Evolutionary conservation across 2,113 vertebrate species (phyloP).

Genomic region (Dicaeum eximium): DNA sequence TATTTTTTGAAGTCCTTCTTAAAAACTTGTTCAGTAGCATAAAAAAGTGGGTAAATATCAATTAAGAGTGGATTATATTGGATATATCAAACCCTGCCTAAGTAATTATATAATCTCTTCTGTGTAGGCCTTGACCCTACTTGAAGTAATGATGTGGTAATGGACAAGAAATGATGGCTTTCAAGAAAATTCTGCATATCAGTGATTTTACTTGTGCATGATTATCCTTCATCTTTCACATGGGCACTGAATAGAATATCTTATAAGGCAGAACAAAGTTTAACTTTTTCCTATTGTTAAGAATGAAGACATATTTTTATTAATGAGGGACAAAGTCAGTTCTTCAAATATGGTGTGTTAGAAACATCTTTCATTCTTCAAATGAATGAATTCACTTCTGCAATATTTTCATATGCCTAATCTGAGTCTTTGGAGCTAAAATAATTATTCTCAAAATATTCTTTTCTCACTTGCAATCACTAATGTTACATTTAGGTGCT

Average conservation of each 20-base stretch:
- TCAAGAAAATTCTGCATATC: not conserved
- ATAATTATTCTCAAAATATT: not conserved
- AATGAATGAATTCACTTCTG: not conserved
- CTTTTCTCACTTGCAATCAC: not conserved
- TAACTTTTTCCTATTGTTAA: not conserved
- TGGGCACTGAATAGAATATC: not conserved
- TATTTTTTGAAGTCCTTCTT: not conserved
- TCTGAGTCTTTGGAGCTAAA: not conserved
- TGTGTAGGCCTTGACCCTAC: not conserved
- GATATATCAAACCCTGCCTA: not conserved
- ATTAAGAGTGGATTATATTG: not conserved
- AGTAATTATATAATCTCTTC: not conserved
- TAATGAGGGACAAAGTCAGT: not conserved
- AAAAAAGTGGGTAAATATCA: slow-evolving; percentile 1
- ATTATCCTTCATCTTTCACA: not conserved
- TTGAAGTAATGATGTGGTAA: not conserved
- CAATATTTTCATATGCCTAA: not conserved
- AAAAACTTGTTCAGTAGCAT: not conserved
- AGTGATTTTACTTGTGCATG: not conserved
- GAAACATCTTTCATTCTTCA: not conserved
- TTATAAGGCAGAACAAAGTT: not conserved
- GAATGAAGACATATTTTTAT: not conserved
- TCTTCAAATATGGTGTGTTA: not conserved
- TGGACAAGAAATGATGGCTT: not conserved
- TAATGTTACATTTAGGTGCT: not conserved